Percentiles rank a stretch among this genome's conserved stretches.
These are phyloP conservation scores for Lota lota DNA, from an alignment of 2,113 vertebrate genomes.

Conservation along the genomic window DNA sequence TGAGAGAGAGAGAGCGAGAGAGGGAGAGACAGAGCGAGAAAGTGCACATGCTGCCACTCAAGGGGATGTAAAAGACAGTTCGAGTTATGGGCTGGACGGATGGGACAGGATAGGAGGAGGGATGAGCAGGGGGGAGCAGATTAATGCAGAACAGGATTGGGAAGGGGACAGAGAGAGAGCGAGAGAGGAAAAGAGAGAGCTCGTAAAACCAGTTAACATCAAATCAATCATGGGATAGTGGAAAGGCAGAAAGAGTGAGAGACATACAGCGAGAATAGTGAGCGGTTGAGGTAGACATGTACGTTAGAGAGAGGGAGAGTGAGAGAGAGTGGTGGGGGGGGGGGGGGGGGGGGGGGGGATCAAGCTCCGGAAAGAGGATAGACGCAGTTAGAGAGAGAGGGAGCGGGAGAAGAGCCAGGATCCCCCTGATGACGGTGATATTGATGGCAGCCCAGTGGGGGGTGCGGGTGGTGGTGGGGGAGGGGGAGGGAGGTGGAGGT, in stretches of 20 bases:
- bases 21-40: too few species aligned
- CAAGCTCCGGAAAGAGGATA: slow-evolving; percentile 53
- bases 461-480: slow-evolving; percentile 22
- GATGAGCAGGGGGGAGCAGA: slow-evolving; percentile 3
- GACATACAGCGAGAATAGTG: slow-evolving; percentile 27
- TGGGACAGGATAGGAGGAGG: slow-evolving; percentile 38
- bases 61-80: too few species aligned
- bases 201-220: slow-evolving; percentile 62
- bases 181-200: slow-evolving; percentile 2
- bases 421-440: slow-evolving; percentile 66
- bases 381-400: slow-evolving; percentile 47
- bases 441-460: slow-evolving; percentile 64
- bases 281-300: slow-evolving; percentile 27
- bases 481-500: slow-evolving; percentile 39
- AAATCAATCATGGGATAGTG: slow-evolving; percentile 62
- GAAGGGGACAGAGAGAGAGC: slow-evolving; percentile 1
- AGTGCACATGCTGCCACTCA: too few species aligned
- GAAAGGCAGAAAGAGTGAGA: slow-evolving; percentile 15
- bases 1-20: slow-evolving; percentile 43
- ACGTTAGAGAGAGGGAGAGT: not conserved
- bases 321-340: not conserved
- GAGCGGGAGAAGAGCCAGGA: slow-evolving; percentile 55
- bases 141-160: too few species aligned
- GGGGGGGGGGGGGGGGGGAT: not conserved
- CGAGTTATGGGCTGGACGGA: not conserved